Evolutionary conservation across 2,888 invertebrate genomes (phyloP).

Genomic region (Yponomeuta evonymella): DNA sequence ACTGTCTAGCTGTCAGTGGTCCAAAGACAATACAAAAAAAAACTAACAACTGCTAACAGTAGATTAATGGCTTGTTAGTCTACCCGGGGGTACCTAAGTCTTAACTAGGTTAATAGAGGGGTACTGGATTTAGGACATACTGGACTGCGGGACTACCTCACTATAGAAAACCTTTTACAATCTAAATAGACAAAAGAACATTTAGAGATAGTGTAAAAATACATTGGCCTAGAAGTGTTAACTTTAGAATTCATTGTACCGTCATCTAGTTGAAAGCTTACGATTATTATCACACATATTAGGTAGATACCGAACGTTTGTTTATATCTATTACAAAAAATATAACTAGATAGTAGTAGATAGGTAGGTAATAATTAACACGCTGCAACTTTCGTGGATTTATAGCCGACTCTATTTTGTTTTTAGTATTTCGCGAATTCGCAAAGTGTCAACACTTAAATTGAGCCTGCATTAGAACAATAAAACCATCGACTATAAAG

Average conservation of each 20-base stretch:
- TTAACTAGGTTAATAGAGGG: neutral
- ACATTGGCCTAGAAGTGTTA: conserved; percentile 67
- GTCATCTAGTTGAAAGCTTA: conserved; percentile 70
- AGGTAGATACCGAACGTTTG: conserved; percentile 54
- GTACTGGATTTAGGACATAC: conserved; percentile 24
- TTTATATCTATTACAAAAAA: conserved; percentile 39
- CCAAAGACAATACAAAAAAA: neutral
- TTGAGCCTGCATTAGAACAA: no score
- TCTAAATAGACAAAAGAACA: conserved; percentile 63
- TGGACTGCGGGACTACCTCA: conserved; percentile 43
- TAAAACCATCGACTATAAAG: no score
- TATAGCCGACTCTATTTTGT: no score
- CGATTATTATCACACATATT: conserved; percentile 72
- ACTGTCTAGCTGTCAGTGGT: neutral
- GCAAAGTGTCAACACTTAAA: no score
- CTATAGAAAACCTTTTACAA: conserved; percentile 48
- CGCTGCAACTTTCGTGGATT: no score
- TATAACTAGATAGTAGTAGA: conserved; percentile 40
- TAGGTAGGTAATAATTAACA: no score
- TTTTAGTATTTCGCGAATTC: no score
- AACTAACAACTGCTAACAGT: neutral
- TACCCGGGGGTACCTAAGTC: no score
- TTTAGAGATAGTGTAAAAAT: conserved; percentile 73
- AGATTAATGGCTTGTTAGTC: no score
- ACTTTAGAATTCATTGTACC: conserved; percentile 68